phyloP scores from a whole-genome alignment of 2,113 vertebrate species.

The Calyptomena viridis region DNA sequence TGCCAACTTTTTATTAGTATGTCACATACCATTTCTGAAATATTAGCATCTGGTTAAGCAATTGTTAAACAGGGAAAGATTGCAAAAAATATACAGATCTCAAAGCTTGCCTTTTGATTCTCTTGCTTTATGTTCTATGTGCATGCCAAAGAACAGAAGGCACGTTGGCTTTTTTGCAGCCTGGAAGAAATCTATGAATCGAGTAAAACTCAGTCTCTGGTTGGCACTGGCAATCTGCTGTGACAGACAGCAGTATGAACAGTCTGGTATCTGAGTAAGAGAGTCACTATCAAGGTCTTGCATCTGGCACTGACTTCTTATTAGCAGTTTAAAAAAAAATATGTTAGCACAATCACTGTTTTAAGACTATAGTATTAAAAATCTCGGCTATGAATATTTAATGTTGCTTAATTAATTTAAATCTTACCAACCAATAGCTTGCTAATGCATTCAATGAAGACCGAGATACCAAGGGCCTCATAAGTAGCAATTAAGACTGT shows the following conservation, averaged over 20 bases:
- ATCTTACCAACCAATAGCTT: not conserved
- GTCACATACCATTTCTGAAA: not conserved
- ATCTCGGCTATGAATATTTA: constrained; percentile 27
- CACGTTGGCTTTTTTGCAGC: not conserved
- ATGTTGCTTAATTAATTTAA: constrained; percentile 50
- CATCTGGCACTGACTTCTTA: not conserved
- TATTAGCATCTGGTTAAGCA: not conserved
- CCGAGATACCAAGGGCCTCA: not conserved
- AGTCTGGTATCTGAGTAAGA: not conserved
- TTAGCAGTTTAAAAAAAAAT: not conserved
- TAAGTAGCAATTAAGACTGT: constrained; percentile 5
- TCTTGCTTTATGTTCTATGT: not conserved
- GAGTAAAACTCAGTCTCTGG: not conserved
- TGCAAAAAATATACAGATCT: not conserved
- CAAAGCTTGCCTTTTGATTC: not conserved
- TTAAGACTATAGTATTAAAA: not conserved
- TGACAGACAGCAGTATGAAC: not conserved
- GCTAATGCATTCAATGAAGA: not conserved
- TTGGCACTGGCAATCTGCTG: not conserved
- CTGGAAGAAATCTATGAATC: not conserved
- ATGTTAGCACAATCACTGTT: not conserved
- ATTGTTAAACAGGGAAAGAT: not conserved
- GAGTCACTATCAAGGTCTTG: not conserved
- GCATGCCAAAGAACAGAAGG: not conserved
- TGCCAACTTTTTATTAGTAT: not conserved